Evolutionary conservation across 2,113 vertebrate species (phyloP).

Genomic region (Nothobranchius furzeri): DNA sequence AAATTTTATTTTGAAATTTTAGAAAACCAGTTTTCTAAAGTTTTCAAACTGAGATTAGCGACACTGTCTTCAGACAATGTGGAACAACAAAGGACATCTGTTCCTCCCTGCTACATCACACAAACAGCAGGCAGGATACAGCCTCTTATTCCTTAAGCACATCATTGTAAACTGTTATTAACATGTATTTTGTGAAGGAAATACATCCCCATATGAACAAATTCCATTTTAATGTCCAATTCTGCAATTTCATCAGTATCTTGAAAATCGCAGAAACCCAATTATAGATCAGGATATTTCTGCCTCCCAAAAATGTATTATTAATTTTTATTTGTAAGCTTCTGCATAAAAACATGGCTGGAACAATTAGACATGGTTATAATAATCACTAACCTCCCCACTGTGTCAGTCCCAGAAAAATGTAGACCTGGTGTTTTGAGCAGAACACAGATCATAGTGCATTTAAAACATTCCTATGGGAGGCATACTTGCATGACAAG

Average conservation of each 20-base stretch:
- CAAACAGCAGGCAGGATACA: too few relatives aligned
- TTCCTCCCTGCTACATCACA: too few relatives aligned
- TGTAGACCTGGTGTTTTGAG: conserved; percentile 11
- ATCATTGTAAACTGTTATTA: too few relatives aligned
- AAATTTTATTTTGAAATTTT: neutral
- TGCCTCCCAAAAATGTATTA: neutral
- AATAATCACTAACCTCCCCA: neutral
- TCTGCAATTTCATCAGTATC: too few relatives aligned
- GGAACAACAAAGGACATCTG: conserved; percentile 26
- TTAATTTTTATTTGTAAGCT: neutral
- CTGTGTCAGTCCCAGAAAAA: conserved; percentile 6
- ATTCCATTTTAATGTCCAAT: too few relatives aligned
- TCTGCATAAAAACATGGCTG: conserved; percentile 15
- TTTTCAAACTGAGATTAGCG: conserved; percentile 20
- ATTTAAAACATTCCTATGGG: conserved; percentile 34
- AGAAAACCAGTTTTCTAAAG: too few relatives aligned
- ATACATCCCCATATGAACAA: too few relatives aligned
- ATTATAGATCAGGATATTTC: neutral
- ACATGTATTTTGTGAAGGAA: too few relatives aligned
- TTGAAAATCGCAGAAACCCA: neutral
- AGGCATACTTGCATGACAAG: conserved; percentile 43
- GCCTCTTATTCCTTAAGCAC: too few relatives aligned
- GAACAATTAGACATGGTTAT: neutral
- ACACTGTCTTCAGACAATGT: conserved; percentile 30
- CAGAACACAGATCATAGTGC: conserved; percentile 9